Evolutionary conservation across 2,888 invertebrate genomes (phyloP).

Genomic region (Stramonita haemastoma): DNA sequence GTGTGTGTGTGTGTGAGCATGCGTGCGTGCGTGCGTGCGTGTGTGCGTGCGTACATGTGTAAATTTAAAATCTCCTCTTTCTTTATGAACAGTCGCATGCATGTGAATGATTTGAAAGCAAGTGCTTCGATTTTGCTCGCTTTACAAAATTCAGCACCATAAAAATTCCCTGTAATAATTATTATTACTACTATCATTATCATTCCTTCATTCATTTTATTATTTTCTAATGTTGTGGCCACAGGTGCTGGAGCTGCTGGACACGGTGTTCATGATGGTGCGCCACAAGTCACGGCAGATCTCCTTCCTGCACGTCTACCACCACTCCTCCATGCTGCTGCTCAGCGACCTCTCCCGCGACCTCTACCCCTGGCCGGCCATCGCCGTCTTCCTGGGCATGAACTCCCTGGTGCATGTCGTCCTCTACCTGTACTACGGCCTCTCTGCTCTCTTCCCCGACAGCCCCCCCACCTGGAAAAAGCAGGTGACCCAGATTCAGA

Average conservation of each 20-base stretch:
- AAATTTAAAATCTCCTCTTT: no score
- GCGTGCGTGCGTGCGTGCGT: no score
- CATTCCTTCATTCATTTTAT: background rate
- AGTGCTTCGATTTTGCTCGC: no score
- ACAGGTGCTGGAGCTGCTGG: conserved; percentile 68
- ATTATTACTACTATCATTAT: background rate
- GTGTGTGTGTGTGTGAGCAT: background rate
- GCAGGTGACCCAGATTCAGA: conserved; percentile 73
- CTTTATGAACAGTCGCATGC: no score
- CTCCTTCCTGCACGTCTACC: conserved; percentile 75
- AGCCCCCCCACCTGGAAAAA: conserved; percentile 72
- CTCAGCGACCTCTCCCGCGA: conserved; percentile 69
- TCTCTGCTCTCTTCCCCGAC: conserved; percentile 64
- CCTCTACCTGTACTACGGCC: conserved; percentile 73
- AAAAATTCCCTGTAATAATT: no score
- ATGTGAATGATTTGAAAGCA: no score
- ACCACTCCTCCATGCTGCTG: conserved; percentile 75
- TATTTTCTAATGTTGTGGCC: background rate
- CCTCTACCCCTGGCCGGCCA: conserved; percentile 69
- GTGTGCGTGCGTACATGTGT: no score
- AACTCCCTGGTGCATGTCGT: conserved; percentile 75
- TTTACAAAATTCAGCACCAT: no score
- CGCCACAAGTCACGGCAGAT: conserved; percentile 73
- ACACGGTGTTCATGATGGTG: conserved; percentile 77
- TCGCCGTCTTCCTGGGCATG: conserved; percentile 68